Base-by-base conservation (phyloP, 2,113 vertebrate species). In the Gadus macrocephalus region DNA sequence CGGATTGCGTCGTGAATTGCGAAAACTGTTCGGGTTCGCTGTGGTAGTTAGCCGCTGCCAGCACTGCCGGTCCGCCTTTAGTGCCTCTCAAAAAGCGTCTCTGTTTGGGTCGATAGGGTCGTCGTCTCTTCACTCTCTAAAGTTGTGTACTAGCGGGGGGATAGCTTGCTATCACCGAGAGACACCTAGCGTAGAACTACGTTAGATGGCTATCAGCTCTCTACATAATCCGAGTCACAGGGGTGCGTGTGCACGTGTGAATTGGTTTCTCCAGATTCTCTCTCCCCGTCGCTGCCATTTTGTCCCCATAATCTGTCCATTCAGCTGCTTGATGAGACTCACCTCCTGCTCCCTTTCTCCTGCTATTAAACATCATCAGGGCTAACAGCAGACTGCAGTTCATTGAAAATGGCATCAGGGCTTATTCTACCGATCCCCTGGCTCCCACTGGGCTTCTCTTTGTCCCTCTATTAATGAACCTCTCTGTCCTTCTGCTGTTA, bases 221-320 rank as follows among this genome's bases (percentile, higher is more conserved):
- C 83, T 85, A 87, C 65, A 22, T 82, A 71, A 76, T 82, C 64
- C 68, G 75, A 81, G 74, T 84, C 89, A 88, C 85, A 74, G 69
- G 69, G 65, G 53, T 78, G 76, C 77, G 80, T 84, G 55, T 81
- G 71, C 14, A 64, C 68, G 74, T 70, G 25, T 84, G 82, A 73
- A 17, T 12, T 20, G 11, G n/a, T 53, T 69, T 61, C 15, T n/a
- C 2, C 12, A 4, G 11, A 25, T 25, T 22, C 22, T 9, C 12
- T 11, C 9, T 20, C 28, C 62, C 27, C 27, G 35, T 28, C 58
- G 14, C 16, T 38, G 49, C 56, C 16, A 4, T 27, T 65, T 25
- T 4, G 0, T 71, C 28, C 22, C 56, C 66, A 35, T 67, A 71
- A 70, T 22, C 67, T 16, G 0, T 67, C 56, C 77, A 75, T 72